A percentile compares a stretch with the other conserved stretches of the same genome.
These are phyloP conservation scores for Glaucidium brasilianum DNA, from an alignment of 2,113 vertebrate genomes.

Conservation along the genomic window DNA sequence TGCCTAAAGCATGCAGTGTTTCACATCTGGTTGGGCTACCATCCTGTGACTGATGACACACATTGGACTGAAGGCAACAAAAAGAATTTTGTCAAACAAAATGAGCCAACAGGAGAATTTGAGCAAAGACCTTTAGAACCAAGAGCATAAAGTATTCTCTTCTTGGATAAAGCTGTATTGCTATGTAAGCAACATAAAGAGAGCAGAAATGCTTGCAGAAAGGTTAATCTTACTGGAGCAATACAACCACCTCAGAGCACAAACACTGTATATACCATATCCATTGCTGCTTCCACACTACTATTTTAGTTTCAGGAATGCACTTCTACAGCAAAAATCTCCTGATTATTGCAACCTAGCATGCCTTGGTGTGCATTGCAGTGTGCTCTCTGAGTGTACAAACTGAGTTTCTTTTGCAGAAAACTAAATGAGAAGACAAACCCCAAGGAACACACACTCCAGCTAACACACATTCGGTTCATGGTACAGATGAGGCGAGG, in stretches of 20 bases:
- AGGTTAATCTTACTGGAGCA: background rate
- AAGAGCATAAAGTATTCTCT: background rate
- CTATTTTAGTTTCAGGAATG: background rate
- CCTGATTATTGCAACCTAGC: background rate
- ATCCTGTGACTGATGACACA: background rate
- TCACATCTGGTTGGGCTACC: background rate
- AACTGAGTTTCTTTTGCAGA: background rate
- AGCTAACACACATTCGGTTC: background rate
- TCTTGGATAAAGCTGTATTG: background rate
- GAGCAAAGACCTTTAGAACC: background rate
- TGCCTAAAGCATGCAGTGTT: background rate
- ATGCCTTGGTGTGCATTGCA: background rate
- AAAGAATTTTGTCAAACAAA: background rate
- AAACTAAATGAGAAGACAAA: background rate
- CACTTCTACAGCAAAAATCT: background rate
- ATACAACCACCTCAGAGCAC: background rate
- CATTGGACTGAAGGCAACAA: background rate
- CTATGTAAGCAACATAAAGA: conserved; percentile 7
- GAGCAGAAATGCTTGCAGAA: background rate
- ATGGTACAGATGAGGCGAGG: background rate
- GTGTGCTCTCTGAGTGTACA: background rate
- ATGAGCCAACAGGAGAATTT: background rate
- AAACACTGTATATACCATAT: background rate
- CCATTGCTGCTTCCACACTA: background rate
- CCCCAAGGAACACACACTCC: background rate